Percentiles rank a stretch among this genome's conserved stretches.
These are phyloP conservation scores for Brachyalestes nurse DNA, from an alignment of 2,797 vertebrate genomes.

Conservation along the genomic window DNA sequence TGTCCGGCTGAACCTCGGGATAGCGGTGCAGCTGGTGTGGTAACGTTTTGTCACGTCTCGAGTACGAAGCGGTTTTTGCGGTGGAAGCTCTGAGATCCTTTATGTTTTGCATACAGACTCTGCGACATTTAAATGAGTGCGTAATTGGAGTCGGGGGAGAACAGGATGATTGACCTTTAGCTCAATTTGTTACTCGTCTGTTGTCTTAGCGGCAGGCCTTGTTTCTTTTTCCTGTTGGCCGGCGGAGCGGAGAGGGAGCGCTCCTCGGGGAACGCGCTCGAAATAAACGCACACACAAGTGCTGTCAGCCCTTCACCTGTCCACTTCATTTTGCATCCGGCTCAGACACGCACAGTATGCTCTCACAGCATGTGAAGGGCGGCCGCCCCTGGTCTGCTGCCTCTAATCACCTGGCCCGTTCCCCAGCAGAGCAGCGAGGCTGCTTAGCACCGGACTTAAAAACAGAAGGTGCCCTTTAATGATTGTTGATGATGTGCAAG, in stretches of 20 bases:
- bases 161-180: constrained; percentile 65
- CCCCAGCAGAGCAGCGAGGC: constrained; percentile 26
- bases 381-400: constrained; percentile 4
- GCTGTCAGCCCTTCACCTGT: constrained; percentile 22
- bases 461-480: constrained; percentile 42
- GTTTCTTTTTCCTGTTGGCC: constrained; percentile 59
- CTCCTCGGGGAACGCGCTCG: constrained; percentile 55
- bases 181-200: constrained; percentile 69
- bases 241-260: constrained; percentile 59
- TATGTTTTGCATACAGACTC: constrained; percentile 43
- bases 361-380: neutral
- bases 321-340: constrained; percentile 15
- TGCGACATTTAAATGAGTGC: constrained; percentile 70
- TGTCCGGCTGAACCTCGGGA: neutral
- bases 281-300: constrained; percentile 59
- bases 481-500: constrained; percentile 37
- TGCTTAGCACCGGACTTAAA: constrained; percentile 12
- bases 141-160: constrained; percentile 71
- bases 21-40: neutral
- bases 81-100: constrained; percentile 12
- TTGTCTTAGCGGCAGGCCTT: constrained; percentile 48
- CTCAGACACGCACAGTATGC: neutral
- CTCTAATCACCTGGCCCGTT: constrained; percentile 36
- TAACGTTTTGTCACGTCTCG: neutral
- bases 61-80: neutral